These are phyloP conservation scores for Setipinna tenuifilis DNA, from an alignment of 2,797 vertebrate genomes.

Conservation along the genomic window DNA sequence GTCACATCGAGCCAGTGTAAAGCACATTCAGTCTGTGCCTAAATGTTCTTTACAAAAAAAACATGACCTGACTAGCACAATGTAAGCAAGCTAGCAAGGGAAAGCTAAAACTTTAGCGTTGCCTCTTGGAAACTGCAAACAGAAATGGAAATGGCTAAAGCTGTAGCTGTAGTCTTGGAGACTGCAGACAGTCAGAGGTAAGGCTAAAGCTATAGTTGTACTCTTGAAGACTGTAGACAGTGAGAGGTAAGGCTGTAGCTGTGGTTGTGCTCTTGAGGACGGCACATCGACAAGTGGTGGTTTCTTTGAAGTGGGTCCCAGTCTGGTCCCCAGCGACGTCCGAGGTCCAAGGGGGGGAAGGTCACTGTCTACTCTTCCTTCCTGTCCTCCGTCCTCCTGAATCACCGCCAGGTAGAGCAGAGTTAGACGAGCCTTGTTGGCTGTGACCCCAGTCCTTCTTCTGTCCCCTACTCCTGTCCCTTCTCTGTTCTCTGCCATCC, in stretches of 20 bases:
- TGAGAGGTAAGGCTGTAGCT: not conserved
- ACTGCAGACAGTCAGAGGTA: no score
- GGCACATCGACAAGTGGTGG: not conserved
- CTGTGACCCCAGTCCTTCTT: not conserved
- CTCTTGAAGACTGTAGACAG: not conserved
- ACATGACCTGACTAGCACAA: no score
- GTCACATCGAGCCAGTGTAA: no score
- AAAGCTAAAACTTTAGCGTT: not conserved
- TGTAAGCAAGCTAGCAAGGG: not conserved
- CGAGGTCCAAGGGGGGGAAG: conserved; percentile 16
- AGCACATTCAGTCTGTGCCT: no score
- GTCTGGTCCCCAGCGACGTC: no score
- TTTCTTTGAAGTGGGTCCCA: not conserved
- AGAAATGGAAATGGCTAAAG: not conserved
- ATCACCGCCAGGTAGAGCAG: conserved; percentile 38
- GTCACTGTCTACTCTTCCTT: conserved; percentile 42
- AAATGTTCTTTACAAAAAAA: not conserved
- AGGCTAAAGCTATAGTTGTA: not conserved
- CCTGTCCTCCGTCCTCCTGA: conserved; percentile 8
- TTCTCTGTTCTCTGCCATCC: not conserved
- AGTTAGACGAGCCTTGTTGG: conserved; percentile 28
- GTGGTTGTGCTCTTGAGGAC: not conserved
- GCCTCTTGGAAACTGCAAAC: not conserved
- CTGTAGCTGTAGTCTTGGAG: no score
- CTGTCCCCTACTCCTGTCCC: not conserved